A percentile compares a stretch with the other conserved stretches of the same genome.
phyloP scores from a whole-genome alignment of 2,113 vertebrate species.

The Aptenodytes forsteri region DNA sequence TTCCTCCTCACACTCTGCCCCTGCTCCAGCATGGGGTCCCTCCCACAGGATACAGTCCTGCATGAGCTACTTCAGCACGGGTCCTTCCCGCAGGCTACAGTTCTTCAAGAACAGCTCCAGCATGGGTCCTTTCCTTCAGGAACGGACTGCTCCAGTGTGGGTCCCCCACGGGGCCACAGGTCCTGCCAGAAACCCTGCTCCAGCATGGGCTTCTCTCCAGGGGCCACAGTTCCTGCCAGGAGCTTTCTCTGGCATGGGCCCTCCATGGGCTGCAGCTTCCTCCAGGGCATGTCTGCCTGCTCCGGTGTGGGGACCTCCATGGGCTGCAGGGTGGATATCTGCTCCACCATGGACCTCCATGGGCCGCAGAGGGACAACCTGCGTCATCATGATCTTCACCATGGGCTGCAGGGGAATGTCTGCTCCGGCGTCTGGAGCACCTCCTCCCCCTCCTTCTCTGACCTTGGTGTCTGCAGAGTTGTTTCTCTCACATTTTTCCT shows the following conservation, averaged over 20 bases:
- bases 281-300: background rate
- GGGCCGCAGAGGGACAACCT: background rate
- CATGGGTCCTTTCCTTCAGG: background rate
- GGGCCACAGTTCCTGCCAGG: background rate
- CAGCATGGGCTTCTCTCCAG: background rate
- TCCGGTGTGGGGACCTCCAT: rapidly evolving
- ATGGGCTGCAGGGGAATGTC: background rate
- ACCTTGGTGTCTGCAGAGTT: background rate
- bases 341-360: background rate
- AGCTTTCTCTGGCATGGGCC: background rate
- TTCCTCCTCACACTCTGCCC: background rate
- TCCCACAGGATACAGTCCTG: background rate
- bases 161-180: background rate
- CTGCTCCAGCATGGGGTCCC: background rate
- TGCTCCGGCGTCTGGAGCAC: rapidly evolving
- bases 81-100: background rate
- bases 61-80: background rate
- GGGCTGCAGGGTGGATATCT: background rate
- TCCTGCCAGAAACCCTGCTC: background rate
- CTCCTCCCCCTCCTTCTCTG: background rate
- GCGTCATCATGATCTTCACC: background rate
- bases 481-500: background rate
- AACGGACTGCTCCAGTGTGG: background rate
- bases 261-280: background rate
- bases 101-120: background rate